These are phyloP conservation scores for Piscicola geometra DNA, from an alignment of 2,888 invertebrate species.

Conservation along the genomic window DNA sequence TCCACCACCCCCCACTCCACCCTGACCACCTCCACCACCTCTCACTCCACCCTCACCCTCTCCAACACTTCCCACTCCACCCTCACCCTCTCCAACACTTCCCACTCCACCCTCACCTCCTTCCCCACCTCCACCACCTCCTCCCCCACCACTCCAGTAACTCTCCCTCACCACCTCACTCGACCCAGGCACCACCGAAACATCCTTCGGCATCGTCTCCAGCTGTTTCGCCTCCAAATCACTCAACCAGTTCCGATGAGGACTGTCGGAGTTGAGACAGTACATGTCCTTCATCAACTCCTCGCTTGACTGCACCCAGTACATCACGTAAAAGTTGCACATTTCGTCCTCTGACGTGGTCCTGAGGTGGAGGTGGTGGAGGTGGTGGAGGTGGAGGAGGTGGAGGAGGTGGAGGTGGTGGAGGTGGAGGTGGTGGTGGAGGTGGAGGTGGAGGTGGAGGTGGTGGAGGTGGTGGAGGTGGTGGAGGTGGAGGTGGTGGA, in stretches of 20 bases:
- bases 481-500: too few relatives aligned
- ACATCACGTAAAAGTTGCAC: conserved; percentile 56
- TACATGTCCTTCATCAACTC: conserved; percentile 44
- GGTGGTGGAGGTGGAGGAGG: too few relatives aligned
- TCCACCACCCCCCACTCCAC: not conserved
- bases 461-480: too few relatives aligned
- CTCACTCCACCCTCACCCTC: not conserved
- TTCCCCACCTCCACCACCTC: not conserved
- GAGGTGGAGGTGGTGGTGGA: too few relatives aligned
- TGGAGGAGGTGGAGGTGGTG: too few relatives aligned
- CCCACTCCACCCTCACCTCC: conserved; percentile 5
- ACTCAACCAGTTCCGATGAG: conserved; percentile 71
- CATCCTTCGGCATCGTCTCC: conserved; percentile 37
- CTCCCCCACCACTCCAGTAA: not conserved
- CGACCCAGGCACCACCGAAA: conserved; percentile 42
- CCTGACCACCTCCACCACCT: not conserved
- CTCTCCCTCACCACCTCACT: not conserved
- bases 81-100: not conserved
- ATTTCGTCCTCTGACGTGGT: conserved; percentile 56
- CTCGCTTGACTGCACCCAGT: conserved; percentile 48
- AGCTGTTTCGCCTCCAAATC: conserved; percentile 28
- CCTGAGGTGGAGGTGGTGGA: conserved; percentile 58
- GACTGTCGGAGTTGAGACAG: conserved; percentile 68
- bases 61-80: not conserved
- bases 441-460: too few relatives aligned